A percentile compares a stretch with the other conserved stretches of the same genome.
Evolutionary conservation across 2,888 invertebrate genomes (phyloP).

Genomic region (Imbricaverruca yamaguchii): DNA sequence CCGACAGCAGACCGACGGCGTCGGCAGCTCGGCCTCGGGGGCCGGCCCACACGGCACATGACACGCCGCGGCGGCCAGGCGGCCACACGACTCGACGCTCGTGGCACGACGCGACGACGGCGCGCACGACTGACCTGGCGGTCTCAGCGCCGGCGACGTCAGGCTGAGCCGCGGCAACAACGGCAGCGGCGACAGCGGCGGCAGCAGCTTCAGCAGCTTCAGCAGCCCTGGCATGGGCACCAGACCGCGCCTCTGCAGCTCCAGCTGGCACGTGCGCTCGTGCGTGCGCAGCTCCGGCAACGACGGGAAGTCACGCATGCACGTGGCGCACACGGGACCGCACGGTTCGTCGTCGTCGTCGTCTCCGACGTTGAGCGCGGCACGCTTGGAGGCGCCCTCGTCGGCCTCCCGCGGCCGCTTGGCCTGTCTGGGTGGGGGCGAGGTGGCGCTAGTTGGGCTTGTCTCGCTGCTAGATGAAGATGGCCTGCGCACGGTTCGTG

Average conservation of each 20-base stretch:
- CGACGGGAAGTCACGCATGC: not conserved
- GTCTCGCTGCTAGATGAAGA: too few relatives aligned
- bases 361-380: not conserved
- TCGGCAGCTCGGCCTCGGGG: too few relatives aligned
- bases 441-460: too few relatives aligned
- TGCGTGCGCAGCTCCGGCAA: not conserved
- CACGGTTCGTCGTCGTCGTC: not conserved
- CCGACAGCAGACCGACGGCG: too few relatives aligned
- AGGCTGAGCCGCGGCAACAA: too few relatives aligned
- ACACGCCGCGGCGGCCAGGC: too few relatives aligned
- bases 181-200: not conserved
- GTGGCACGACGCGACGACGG: too few relatives aligned
- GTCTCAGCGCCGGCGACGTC: not conserved
- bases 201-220: not conserved
- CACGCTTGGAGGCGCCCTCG: not conserved
- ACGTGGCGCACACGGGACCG: not conserved
- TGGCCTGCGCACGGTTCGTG: too few relatives aligned
- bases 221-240: not conserved
- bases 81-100: too few relatives aligned
- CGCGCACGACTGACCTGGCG: not conserved
- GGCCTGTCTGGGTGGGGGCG: too few relatives aligned
- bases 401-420: too few relatives aligned
- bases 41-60: too few relatives aligned
- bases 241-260: not conserved
- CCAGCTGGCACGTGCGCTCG: not conserved